A percentile compares a stretch with the other conserved stretches of the same genome.
Evolutionary conservation across 2,113 vertebrate species (phyloP).

Genomic region (Anoplopoma fimbria): DNA sequence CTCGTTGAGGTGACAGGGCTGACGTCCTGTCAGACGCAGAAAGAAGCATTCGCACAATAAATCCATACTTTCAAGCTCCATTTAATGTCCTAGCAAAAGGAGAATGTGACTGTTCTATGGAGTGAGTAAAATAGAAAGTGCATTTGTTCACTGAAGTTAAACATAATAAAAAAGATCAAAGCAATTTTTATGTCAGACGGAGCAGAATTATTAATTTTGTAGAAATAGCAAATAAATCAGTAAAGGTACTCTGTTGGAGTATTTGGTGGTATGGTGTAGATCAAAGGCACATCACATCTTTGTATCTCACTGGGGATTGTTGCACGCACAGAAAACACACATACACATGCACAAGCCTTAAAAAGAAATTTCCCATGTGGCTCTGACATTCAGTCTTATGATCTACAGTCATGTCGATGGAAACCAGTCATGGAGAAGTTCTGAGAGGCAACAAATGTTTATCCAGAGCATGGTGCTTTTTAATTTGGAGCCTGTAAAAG

Average conservation of each 20-base stretch:
- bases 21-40: constrained; percentile 20
- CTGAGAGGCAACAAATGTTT: constrained; percentile 84
- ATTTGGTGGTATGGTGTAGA: constrained; percentile 73
- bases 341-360: constrained; percentile 71
- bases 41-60: constrained; percentile 69
- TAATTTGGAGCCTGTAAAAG: constrained; percentile 88
- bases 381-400: constrained; percentile 53
- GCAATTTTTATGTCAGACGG: constrained; percentile 67
- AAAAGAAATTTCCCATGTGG: constrained; percentile 52
- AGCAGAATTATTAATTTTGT: constrained; percentile 69
- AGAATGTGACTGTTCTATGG: constrained; percentile 70
- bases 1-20: background rate
- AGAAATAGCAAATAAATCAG: constrained; percentile 72
- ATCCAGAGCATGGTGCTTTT: constrained; percentile 86
- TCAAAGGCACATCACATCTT: constrained; percentile 81
- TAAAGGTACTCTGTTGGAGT: constrained; percentile 62
- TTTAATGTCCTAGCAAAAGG: constrained; percentile 78
- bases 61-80: constrained; percentile 76
- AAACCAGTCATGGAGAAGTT: constrained; percentile 90
- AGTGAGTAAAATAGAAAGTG: constrained; percentile 79
- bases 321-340: constrained; percentile 74
- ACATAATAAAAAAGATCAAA: constrained; percentile 73
- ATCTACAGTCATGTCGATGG: constrained; percentile 83
- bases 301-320: constrained; percentile 74
- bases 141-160: constrained; percentile 73